These are phyloP conservation scores for Anneissia japonica DNA, from an alignment of 35 echinoderm and acorn worm species.

Conservation along the genomic window DNA sequence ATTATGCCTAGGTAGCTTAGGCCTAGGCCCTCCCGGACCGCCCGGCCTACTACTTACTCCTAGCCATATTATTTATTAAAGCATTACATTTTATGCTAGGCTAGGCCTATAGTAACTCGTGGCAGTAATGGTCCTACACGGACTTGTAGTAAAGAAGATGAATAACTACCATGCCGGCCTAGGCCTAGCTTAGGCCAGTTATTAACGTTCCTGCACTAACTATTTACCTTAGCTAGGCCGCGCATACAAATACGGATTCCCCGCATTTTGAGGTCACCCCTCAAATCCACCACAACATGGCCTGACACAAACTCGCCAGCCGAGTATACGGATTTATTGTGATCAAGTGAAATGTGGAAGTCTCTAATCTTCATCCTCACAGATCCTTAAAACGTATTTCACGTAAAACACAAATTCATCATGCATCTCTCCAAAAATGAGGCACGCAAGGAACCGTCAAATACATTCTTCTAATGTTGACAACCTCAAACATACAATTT, in stretches of 20 bases:
- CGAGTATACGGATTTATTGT: conserved; percentile 88
- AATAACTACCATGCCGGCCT: background rate
- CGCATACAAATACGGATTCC: conserved; percentile 93
- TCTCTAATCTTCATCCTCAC: conserved; percentile 81
- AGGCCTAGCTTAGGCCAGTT: background rate
- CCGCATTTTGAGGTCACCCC: conserved; percentile 86
- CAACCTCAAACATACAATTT: background rate
- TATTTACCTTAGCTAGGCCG: conserved; percentile 73
- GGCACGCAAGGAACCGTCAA: background rate
- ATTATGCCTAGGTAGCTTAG: too few relatives aligned
- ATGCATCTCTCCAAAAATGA: background rate
- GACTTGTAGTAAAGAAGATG: background rate
- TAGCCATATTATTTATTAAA: too few relatives aligned
- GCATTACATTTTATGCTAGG: background rate
- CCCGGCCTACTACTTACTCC: too few relatives aligned
- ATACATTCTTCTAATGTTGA: background rate
- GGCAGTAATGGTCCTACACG: background rate
- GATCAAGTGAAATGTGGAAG: conserved; percentile 80
- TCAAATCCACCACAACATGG: conserved; percentile 71
- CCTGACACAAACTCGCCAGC: conserved; percentile 81
- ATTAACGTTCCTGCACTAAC: background rate
- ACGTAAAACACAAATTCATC: background rate
- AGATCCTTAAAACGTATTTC: background rate
- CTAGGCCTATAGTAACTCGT: background rate
- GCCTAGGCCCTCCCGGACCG: too few relatives aligned